Conservation (phyloP, 2,888 invertebrate species). For the Pycnomerus fuliginosus region DNA sequence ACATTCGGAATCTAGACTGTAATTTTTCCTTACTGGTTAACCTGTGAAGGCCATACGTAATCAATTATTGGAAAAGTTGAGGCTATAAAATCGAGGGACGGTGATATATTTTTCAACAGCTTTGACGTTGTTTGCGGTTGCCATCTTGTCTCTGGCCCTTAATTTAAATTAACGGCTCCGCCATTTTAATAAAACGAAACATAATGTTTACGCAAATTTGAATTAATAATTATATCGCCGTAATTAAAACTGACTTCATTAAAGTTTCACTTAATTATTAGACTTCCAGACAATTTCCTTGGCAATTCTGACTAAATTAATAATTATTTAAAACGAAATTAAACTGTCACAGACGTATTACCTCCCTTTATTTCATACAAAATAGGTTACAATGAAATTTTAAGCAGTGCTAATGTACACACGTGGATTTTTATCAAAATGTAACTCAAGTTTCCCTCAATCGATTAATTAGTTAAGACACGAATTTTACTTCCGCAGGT, state of each 20-base stretch:
- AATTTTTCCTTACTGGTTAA: too few species aligned
- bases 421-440: too few species aligned
- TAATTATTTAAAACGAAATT: conserved; percentile 14
- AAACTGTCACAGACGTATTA: too few species aligned
- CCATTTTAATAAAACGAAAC: conserved; percentile 17
- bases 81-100: conserved; percentile 28
- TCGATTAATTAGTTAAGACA: too few species aligned
- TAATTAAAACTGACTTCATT: conserved; percentile 18
- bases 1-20: too few species aligned
- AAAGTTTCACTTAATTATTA: conserved; percentile 9
- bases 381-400: too few species aligned
- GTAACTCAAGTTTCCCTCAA: too few species aligned
- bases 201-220: conserved; percentile 18
- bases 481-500: conserved; percentile 5
- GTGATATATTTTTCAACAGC: conserved; percentile 29
- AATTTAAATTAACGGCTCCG: conserved; percentile 16
- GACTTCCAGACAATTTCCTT: conserved; percentile 1
- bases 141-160: conserved; percentile 14
- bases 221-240: conserved; percentile 18
- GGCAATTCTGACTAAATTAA: conserved; percentile 7
- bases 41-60: too few species aligned
- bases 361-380: too few species aligned
- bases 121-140: conserved; percentile 17
- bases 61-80: conserved; percentile 33
- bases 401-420: too few species aligned